phyloP scores from a whole-genome alignment of 2,888 invertebrate genomes.

The Drosophila greeni region DNA sequence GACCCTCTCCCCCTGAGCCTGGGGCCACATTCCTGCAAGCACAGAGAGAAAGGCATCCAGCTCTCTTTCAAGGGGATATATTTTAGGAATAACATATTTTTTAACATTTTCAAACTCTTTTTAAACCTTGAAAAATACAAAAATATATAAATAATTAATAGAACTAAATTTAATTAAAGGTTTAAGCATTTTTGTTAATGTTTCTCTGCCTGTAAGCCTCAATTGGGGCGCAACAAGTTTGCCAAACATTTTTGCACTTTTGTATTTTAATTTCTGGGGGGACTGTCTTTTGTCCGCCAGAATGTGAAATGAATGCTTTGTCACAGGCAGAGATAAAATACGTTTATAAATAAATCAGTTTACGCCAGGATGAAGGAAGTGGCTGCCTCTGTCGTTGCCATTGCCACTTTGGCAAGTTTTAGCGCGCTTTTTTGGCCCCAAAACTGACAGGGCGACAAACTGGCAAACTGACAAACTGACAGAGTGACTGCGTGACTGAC shows the following conservation, averaged over 20 bases:
- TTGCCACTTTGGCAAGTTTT: slow-evolving; percentile 42
- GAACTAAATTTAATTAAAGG: background rate
- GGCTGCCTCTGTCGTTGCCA: slow-evolving; percentile 19
- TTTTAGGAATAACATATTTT: background rate
- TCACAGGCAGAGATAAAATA: slow-evolving; percentile 57
- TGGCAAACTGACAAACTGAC: slow-evolving; percentile 22
- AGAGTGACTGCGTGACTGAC: slow-evolving; percentile 24
- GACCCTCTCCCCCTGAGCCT: background rate
- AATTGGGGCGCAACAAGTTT: slow-evolving; percentile 62
- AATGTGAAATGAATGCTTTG: slow-evolving; percentile 54
- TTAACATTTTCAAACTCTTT: background rate
- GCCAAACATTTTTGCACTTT: slow-evolving; percentile 65
- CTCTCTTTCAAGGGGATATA: background rate
- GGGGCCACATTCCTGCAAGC: background rate
- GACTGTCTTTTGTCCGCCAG: slow-evolving; percentile 28
- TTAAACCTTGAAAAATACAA: background rate
- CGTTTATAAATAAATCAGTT: slow-evolving; percentile 71
- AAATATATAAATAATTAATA: background rate
- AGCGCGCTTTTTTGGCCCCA: slow-evolving; percentile 27
- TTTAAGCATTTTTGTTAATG: background rate
- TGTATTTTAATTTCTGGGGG: slow-evolving; percentile 52
- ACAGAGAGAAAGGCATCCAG: background rate
- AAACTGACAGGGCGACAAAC: slow-evolving; percentile 21
- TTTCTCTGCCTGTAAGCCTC: slow-evolving; percentile 3
- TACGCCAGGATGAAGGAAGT: slow-evolving; percentile 48